Conservation (phyloP, 2,888 invertebrate species). For the Conus canariensis region DNA sequence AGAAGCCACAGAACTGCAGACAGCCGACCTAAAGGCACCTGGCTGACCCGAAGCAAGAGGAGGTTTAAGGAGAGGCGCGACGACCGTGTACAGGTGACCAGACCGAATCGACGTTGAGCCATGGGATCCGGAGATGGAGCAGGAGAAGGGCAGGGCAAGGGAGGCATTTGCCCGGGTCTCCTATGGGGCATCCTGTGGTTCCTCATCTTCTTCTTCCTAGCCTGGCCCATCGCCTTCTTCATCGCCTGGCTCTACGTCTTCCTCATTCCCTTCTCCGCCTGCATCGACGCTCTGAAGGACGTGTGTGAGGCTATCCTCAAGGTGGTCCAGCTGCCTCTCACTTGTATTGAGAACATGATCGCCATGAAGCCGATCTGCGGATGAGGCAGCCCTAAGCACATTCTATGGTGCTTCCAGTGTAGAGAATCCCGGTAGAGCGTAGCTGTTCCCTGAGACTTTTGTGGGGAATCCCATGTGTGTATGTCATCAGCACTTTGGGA, state of each 20-base stretch:
- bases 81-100: no score
- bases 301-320: constrained; percentile 73
- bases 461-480: neutral
- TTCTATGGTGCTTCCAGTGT: no score
- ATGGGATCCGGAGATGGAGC: neutral
- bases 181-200: constrained; percentile 77
- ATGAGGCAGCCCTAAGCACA: neutral
- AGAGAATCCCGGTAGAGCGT: no score
- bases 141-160: constrained; percentile 55
- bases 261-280: constrained; percentile 75
- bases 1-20: neutral
- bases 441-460: neutral
- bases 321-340: constrained; percentile 73
- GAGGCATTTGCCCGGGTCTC: constrained; percentile 67
- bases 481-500: neutral
- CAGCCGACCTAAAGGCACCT: neutral
- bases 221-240: constrained; percentile 75
- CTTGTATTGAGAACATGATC: constrained; percentile 75
- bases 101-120: neutral
- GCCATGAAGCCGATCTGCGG: constrained; percentile 74
- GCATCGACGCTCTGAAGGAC: constrained; percentile 70
- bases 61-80: no score
- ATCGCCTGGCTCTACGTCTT: constrained; percentile 76
- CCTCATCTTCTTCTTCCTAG: constrained; percentile 73
- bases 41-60: no score